Conservation (phyloP, 2,797 vertebrate species). For the Cyprinella venusta region DNA sequence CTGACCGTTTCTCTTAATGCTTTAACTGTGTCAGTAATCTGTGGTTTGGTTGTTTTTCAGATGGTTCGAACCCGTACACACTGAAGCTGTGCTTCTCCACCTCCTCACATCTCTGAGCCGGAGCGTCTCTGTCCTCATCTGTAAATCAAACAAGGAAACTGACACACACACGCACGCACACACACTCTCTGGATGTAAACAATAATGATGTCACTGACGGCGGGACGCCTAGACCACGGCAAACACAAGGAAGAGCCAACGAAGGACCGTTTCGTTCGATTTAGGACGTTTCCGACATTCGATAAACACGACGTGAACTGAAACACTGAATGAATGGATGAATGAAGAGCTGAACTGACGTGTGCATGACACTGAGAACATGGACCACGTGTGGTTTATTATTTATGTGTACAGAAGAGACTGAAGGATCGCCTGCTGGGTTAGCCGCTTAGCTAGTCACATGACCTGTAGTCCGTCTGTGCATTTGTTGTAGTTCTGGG, state of each 20-base stretch:
- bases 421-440: background rate
- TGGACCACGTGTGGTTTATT: constrained; percentile 38
- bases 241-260: background rate
- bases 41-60: constrained; percentile 64
- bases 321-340: background rate
- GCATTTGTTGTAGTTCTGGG: background rate
- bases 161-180: background rate
- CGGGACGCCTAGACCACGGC: background rate
- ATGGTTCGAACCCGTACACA: constrained; percentile 91
- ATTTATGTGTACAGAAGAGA: constrained; percentile 55
- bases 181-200: constrained; percentile 1
- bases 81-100: constrained; percentile 97
- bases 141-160: constrained; percentile 34
- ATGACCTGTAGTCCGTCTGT: constrained; percentile 10
- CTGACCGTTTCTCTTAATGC: background rate
- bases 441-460: constrained; percentile 2
- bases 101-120: constrained; percentile 85
- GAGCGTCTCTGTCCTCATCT: constrained; percentile 9
- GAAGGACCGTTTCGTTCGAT: background rate
- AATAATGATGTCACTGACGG: constrained; percentile 51
- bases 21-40: background rate
- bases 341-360: constrained; percentile 7
- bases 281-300: too few species aligned
- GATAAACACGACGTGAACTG: background rate
- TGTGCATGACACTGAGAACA: constrained; percentile 33